These are phyloP conservation scores for Ammodytes marinus DNA, from an alignment of 2,113 vertebrate species.

Conservation along the genomic window DNA sequence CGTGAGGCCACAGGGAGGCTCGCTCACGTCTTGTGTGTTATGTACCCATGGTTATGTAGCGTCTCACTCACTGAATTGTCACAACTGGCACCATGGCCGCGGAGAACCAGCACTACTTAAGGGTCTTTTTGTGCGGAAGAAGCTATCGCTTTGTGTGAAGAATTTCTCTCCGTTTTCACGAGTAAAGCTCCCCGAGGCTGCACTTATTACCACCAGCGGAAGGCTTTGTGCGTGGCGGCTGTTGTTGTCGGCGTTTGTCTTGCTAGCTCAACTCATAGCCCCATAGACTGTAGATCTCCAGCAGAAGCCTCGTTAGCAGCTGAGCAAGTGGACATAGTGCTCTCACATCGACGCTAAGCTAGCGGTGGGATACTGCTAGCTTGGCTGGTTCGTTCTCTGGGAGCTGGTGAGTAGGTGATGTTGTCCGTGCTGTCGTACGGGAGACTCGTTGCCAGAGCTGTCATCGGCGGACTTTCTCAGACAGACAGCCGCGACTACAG, in stretches of 20 bases:
- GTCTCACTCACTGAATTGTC: neutral
- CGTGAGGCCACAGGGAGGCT: conserved; percentile 14
- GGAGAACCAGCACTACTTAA: neutral
- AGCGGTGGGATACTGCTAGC: conserved; percentile 58
- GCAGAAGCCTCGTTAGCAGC: conserved; percentile 4
- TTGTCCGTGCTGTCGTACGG: conserved; percentile 98
- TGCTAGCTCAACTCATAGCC: conserved; percentile 1
- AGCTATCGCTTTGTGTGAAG: conserved; percentile 19
- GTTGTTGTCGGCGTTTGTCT: conserved; percentile 8
- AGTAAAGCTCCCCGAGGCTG: neutral
- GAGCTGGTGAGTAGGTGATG: conserved; percentile 83
- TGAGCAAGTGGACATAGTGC: conserved; percentile 28
- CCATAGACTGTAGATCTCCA: conserved; percentile 2
- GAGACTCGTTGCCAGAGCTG: conserved; percentile 96
- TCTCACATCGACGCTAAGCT: conserved; percentile 51
- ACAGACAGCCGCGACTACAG: conserved; percentile 96
- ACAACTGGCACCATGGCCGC: conserved; percentile 49
- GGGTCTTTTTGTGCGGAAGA: neutral
- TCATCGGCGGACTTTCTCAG: conserved; percentile 97
- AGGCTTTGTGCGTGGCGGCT: conserved; percentile 34
- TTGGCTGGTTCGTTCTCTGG: conserved; percentile 44
- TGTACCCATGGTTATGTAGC: conserved; percentile 3
- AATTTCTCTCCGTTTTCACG: neutral
- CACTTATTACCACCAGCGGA: neutral
- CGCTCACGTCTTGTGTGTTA: neutral